phyloP scores from a whole-genome alignment of 2,888 invertebrate species.

The Apodemia hepburni region DNA sequence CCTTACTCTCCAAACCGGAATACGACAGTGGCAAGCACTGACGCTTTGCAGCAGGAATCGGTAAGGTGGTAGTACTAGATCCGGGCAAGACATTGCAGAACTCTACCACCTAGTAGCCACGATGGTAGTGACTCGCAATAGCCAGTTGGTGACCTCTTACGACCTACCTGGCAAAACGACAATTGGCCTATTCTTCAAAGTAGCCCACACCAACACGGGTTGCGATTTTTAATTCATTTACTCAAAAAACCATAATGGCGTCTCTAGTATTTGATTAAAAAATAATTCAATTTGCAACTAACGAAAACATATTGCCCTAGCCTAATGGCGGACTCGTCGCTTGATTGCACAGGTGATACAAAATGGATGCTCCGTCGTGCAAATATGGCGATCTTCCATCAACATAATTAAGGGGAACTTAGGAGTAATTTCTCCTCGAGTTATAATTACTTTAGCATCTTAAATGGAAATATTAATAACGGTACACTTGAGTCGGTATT shows the following conservation, averaged over 20 bases:
- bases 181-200: no score
- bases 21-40: no score
- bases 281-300: conserved; percentile 22
- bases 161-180: no score
- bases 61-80: no score
- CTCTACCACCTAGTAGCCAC: no score
- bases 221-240: no score
- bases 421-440: conserved; percentile 6
- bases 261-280: conserved; percentile 13
- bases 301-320: conserved; percentile 20
- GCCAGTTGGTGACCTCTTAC: no score
- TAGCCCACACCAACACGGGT: no score
- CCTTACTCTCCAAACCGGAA: no score
- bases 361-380: conserved; percentile 34
- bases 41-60: no score
- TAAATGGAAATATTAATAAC: conserved; percentile 4
- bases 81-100: no score
- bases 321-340: conserved; percentile 32
- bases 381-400: conserved; percentile 27
- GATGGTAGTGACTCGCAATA: no score
- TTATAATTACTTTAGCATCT: conserved; percentile 7
- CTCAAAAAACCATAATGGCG: neutral
- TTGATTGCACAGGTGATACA: conserved; percentile 35
- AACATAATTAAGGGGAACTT: conserved; percentile 30
- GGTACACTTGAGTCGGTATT: neutral